Conservation (phyloP, 2,113 vertebrate species). For the Athene cunicularia region DNA sequence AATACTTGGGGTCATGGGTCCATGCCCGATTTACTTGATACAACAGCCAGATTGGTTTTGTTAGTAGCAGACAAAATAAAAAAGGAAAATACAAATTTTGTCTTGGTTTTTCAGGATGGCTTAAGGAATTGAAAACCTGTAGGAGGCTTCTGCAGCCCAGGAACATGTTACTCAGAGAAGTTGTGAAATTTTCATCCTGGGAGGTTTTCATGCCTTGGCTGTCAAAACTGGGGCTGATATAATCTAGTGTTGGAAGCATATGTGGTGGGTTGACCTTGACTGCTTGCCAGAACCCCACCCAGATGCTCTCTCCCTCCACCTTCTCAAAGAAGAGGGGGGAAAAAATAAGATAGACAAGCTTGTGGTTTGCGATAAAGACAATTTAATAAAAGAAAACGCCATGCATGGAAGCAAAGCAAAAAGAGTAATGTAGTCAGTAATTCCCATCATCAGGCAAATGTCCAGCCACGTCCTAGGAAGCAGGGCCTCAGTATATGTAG, state of each 20-base stretch:
- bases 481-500: not conserved
- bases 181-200: not conserved
- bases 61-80: not conserved
- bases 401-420: fast-evolving
- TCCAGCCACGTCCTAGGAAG: not conserved
- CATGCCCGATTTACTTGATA: not conserved
- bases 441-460: not conserved
- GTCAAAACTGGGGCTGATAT: not conserved
- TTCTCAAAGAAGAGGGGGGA: not conserved
- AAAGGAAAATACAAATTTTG: not conserved
- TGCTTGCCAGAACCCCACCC: not conserved
- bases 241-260: not conserved
- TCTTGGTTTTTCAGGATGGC: not conserved
- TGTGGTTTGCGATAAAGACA: not conserved
- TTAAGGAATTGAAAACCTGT: not conserved
- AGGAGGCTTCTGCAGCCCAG: not conserved
- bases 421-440: not conserved
- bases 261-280: not conserved
- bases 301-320: not conserved
- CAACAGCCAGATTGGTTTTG: not conserved
- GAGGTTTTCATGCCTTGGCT: not conserved
- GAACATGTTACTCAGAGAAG: not conserved
- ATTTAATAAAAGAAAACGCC: not conserved
- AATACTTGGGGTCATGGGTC: not conserved
- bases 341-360: not conserved